phyloP scores from a whole-genome alignment of 2,113 vertebrate species.

The Engystomops pustulosus region DNA sequence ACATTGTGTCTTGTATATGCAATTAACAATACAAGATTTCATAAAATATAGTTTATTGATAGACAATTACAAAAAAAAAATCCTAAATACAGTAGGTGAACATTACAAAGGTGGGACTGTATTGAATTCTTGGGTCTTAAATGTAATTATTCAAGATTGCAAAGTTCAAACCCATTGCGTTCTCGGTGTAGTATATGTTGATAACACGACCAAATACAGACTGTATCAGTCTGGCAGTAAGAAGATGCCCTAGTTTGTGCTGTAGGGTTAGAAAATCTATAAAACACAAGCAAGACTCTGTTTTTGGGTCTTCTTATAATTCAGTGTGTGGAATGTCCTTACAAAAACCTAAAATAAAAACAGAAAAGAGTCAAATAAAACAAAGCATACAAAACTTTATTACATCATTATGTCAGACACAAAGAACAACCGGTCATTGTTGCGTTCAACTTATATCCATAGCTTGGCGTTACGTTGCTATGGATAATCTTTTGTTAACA shows the following conservation, averaged over 20 bases:
- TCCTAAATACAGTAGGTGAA: not conserved
- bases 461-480: not conserved
- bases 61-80: conserved; percentile 6
- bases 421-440: not conserved
- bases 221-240: not conserved
- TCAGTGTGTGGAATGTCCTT: conserved; percentile 38
- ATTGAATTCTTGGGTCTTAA: not conserved
- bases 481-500: not conserved
- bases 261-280: not conserved
- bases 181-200: not conserved
- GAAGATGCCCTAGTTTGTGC: not conserved
- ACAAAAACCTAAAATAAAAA: conserved; percentile 40
- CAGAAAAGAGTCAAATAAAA: not conserved
- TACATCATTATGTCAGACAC: not conserved
- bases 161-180: not conserved
- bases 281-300: not conserved
- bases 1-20: not conserved
- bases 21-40: conserved; percentile 4
- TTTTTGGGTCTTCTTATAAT: conserved; percentile 34
- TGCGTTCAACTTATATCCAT: not conserved
- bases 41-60: conserved; percentile 41
- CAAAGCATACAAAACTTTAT: not conserved
- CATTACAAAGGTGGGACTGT: not conserved
- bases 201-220: not conserved
- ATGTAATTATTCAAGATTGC: not conserved